phyloP scores from a whole-genome alignment of 2,888 invertebrate genomes.

The Phyllotreta cruciferae region DNA sequence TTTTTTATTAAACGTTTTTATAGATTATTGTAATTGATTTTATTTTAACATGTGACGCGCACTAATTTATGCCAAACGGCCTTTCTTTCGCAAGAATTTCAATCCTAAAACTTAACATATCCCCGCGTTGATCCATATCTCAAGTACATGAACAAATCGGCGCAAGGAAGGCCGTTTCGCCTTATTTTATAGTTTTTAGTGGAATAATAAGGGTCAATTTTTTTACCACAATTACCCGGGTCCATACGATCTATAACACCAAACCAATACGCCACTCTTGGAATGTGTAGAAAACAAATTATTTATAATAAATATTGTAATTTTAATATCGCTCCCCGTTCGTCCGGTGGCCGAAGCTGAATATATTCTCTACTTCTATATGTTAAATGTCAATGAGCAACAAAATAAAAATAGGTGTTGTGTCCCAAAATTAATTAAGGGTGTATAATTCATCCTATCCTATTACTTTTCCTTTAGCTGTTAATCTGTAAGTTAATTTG shows the following conservation, averaged over 20 bases:
- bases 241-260: conserved; percentile 27
- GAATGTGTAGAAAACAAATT: conserved; percentile 3
- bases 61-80: not conserved
- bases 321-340: not conserved
- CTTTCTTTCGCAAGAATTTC: not conserved
- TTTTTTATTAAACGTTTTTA: conserved; percentile 11
- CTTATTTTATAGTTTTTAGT: not conserved
- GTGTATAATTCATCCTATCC: too few relatives aligned
- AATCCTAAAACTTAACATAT: conserved; percentile 7
- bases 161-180: conserved; percentile 1
- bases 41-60: conserved; percentile 5
- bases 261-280: conserved; percentile 5
- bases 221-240: conserved; percentile 18
- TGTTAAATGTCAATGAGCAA: conserved; percentile 1
- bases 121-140: conserved; percentile 8
- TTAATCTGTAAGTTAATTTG: too few relatives aligned
- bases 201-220: conserved; percentile 17
- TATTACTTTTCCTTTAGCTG: too few relatives aligned
- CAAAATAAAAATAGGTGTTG: too few relatives aligned
- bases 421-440: too few relatives aligned
- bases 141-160: conserved; percentile 3
- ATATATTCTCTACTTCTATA: conserved; percentile 1
- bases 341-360: conserved; percentile 3
- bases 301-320: not conserved
- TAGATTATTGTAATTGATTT: conserved; percentile 6